These are phyloP conservation scores for Tiliacea citrago DNA, from an alignment of 2,888 invertebrate genomes.

Conservation along the genomic window DNA sequence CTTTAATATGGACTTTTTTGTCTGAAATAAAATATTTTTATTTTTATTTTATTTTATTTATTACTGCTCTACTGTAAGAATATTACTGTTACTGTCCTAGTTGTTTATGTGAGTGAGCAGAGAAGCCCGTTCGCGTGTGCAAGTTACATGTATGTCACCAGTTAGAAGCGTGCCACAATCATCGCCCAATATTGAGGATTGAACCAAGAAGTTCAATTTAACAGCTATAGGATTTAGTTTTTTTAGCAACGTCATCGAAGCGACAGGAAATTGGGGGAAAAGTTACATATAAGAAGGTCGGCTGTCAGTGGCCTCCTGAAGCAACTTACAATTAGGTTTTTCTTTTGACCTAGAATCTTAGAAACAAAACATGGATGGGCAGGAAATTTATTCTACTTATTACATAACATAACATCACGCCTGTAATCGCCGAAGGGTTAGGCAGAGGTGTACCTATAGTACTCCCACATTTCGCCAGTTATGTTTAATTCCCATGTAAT, in stretches of 20 bases:
- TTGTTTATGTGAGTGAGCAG: slow-evolving; percentile 15
- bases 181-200: neutral
- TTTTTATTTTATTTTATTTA: no score
- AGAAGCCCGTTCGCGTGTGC: neutral
- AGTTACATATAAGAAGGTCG: neutral
- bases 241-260: neutral
- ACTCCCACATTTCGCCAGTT: neutral
- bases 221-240: neutral
- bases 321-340: neutral
- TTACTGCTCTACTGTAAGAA: neutral
- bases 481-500: no score
- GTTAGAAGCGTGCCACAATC: neutral
- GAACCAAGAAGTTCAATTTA: neutral
- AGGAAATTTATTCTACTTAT: neutral
- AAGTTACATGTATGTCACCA: neutral
- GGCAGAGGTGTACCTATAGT: no score
- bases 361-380: neutral
- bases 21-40: no score
- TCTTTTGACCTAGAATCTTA: neutral
- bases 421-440: no score
- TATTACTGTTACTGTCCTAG: neutral
- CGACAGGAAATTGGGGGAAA: neutral
- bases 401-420: no score
- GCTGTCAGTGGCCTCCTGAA: neutral
- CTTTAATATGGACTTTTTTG: no score